These are phyloP conservation scores for Elysia crispata DNA, from an alignment of 2,888 invertebrate genomes.

Conservation along the genomic window DNA sequence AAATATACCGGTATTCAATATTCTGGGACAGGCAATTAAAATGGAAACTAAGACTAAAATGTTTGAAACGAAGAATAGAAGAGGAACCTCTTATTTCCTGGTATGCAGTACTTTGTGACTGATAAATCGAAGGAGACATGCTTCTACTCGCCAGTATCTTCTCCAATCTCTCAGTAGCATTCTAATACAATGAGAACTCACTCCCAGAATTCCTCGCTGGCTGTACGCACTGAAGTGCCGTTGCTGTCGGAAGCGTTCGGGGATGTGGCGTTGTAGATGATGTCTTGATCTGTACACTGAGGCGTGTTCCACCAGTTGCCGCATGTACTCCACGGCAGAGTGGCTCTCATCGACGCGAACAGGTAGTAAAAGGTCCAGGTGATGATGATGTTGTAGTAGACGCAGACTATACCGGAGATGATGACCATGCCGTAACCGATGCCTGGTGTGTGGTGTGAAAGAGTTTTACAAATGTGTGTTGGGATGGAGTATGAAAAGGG, in stretches of 20 bases:
- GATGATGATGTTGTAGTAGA: conserved; percentile 77
- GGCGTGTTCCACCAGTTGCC: conserved; percentile 72
- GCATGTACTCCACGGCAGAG: conserved; percentile 74
- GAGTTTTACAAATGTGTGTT: neutral
- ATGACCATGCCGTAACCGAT: conserved; percentile 75
- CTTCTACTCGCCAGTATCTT: no score
- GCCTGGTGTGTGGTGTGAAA: conserved; percentile 57
- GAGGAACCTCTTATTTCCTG: no score
- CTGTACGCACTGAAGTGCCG: conserved; percentile 48
- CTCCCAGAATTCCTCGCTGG: conserved; percentile 63
- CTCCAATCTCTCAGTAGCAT: no score
- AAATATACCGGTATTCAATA: no score
- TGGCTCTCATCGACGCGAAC: conserved; percentile 67
- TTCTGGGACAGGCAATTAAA: no score
- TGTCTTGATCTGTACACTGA: conserved; percentile 47
- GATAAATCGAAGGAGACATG: no score
- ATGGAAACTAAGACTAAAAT: no score
- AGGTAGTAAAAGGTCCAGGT: conserved; percentile 76
- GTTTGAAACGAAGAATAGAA: no score
- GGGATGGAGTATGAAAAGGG: no score
- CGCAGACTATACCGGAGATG: conserved; percentile 73
- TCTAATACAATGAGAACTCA: conserved; percentile 52
- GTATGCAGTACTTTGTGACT: no score
- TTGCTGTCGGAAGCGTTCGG: conserved; percentile 20
- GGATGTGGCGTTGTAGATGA: neutral